These are phyloP conservation scores for Lagenorhynchus albirostris DNA, from an alignment of 2,113 vertebrate genomes.

Conservation along the genomic window DNA sequence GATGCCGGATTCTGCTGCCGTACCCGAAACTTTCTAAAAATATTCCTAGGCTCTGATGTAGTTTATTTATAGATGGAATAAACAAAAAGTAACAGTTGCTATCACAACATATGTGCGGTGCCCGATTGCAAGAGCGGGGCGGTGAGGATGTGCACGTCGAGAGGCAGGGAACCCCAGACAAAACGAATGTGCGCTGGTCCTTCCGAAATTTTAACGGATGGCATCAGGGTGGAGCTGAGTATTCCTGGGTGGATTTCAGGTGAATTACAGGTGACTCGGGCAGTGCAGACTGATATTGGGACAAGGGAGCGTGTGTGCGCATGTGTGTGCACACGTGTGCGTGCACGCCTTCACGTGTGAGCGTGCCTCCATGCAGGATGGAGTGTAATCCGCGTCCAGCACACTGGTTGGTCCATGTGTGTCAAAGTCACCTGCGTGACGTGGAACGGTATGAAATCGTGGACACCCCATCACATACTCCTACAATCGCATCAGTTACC, in stretches of 20 bases:
- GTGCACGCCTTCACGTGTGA: background rate
- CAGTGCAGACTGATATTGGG: background rate
- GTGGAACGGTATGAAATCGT: rapidly evolving
- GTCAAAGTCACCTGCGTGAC: rapidly evolving
- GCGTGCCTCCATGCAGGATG: rapidly evolving
- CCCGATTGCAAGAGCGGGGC: background rate
- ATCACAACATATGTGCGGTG: background rate
- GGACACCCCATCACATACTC: rapidly evolving
- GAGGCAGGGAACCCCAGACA: background rate
- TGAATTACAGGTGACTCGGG: background rate
- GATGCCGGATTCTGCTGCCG: background rate
- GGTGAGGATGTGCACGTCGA: rapidly evolving
- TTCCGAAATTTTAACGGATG: background rate
- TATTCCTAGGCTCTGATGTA: background rate
- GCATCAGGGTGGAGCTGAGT: background rate
- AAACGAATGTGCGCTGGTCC: background rate
- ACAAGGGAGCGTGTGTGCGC: too few relatives aligned
- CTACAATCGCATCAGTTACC: rapidly evolving
- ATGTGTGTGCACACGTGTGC: background rate
- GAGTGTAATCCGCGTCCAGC: rapidly evolving
- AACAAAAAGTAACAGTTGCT: slow-evolving; percentile 44
- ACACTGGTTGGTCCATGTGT: too few relatives aligned
- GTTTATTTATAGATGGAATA: slow-evolving; percentile 14
- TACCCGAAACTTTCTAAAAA: slow-evolving; percentile 33
- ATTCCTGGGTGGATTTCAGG: background rate